phyloP scores from a whole-genome alignment of 2,113 vertebrate genomes.

The Caranx ignobilis region DNA sequence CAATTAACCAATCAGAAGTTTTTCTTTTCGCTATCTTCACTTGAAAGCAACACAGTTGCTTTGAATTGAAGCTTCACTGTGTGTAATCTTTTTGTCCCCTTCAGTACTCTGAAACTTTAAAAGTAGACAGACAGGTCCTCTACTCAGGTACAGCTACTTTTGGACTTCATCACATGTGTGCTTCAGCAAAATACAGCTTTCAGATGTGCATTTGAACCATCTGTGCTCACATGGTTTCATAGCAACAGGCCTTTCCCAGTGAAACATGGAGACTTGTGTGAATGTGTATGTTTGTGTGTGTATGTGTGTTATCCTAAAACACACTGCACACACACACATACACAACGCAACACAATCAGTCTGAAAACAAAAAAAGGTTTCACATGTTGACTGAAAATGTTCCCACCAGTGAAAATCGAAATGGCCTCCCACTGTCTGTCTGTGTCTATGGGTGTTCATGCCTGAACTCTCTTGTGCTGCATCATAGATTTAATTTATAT shows the following conservation, averaged over 20 bases:
- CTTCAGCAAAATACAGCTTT: slow-evolving; percentile 16
- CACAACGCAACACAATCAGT: background rate
- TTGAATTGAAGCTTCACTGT: background rate
- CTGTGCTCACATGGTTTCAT: slow-evolving; percentile 29
- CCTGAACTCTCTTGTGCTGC: background rate
- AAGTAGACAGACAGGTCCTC: background rate
- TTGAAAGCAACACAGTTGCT: background rate
- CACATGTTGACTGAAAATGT: background rate
- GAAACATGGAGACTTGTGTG: background rate
- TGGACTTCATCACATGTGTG: background rate
- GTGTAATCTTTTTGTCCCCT: background rate
- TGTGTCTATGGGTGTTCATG: background rate
- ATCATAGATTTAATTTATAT: background rate
- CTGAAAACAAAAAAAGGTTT: background rate
- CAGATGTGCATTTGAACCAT: slow-evolving; percentile 2
- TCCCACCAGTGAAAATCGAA: slow-evolving; percentile 5
- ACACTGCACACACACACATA: background rate
- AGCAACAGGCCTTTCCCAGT: slow-evolving; percentile 39
- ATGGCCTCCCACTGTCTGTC: no score
- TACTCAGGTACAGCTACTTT: background rate
- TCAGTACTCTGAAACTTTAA: background rate
- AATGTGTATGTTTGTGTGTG: background rate
- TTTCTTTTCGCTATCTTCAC: background rate
- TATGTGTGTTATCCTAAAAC: background rate
- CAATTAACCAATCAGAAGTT: background rate